Evolutionary conservation across 1,140 invertebrate genomes (phyloP).

Genomic region (Venturia canescens): DNA sequence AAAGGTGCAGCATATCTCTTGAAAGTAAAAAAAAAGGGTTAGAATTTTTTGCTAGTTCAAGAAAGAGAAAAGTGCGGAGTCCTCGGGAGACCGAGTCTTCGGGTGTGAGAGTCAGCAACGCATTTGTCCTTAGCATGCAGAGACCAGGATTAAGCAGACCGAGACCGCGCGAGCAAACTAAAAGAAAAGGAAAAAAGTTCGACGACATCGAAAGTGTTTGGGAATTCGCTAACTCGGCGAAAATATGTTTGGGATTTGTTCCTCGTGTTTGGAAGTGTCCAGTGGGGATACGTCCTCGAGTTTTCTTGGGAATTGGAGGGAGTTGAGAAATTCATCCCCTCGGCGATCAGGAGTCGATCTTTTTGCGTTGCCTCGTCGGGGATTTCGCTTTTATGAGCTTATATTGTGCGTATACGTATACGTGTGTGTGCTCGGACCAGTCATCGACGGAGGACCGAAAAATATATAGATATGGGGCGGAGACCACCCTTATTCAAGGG

Average conservation of each 20-base stretch:
- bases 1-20: too few relatives aligned
- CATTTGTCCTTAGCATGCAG: background rate
- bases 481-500: conserved; percentile 13
- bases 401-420: background rate
- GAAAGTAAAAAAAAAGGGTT: too few relatives aligned
- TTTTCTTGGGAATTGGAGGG: too few relatives aligned
- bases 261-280: background rate
- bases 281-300: conserved; percentile 21
- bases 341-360: conserved; percentile 54
- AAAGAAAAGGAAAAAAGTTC: conserved; percentile 33
- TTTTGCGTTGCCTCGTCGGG: conserved; percentile 59
- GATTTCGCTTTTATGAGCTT: conserved; percentile 68
- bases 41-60: too few relatives aligned
- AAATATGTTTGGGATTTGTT: conserved; percentile 73
- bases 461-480: background rate
- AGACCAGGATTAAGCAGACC: background rate
- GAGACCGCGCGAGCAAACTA: conserved; percentile 41
- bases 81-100: background rate
- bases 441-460: background rate
- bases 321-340: conserved; percentile 15
- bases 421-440: background rate
- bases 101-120: background rate
- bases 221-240: conserved; percentile 74
- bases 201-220: conserved; percentile 50
- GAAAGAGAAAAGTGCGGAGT: too few relatives aligned